phyloP scores from a whole-genome alignment of 2,888 invertebrate species.

The Cerastoderma edule region DNA sequence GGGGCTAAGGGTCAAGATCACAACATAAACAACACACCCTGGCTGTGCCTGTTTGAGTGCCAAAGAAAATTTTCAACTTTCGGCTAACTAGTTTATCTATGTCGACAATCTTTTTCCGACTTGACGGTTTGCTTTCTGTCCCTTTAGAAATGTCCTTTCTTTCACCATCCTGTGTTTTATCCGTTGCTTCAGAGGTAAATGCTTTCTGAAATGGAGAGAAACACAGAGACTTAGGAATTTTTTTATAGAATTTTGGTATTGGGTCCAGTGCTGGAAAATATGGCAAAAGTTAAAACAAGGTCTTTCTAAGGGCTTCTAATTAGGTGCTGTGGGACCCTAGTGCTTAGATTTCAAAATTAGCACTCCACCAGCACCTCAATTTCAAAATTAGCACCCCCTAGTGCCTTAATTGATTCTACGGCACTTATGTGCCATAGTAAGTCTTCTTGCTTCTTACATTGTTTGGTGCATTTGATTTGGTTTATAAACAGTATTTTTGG shows the following conservation, averaged over 20 bases:
- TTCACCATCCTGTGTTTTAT: not conserved
- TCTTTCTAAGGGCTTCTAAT: not conserved
- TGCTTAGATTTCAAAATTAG: too few species aligned
- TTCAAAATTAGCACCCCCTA: too few species aligned
- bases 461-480: too few species aligned
- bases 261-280: not conserved
- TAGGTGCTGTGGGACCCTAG: too few species aligned
- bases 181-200: not conserved
- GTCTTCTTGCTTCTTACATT: too few species aligned
- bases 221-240: too few species aligned
- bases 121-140: not conserved
- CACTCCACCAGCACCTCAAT: too few species aligned
- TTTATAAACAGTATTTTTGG: not conserved
- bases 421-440: too few species aligned
- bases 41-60: slow-evolving; percentile 75
- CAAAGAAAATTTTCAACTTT: slow-evolving; percentile 73
- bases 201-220: too few species aligned
- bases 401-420: too few species aligned
- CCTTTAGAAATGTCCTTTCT: not conserved
- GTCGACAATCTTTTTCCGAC: slow-evolving; percentile 33
- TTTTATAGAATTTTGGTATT: too few species aligned
- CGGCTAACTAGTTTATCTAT: slow-evolving; percentile 54
- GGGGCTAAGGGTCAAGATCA: not conserved
- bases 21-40: slow-evolving; percentile 56
- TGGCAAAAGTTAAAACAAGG: not conserved